Conservation (phyloP, 2,113 vertebrate genomes). For the Ophthalmolycus amberensis region DNA sequence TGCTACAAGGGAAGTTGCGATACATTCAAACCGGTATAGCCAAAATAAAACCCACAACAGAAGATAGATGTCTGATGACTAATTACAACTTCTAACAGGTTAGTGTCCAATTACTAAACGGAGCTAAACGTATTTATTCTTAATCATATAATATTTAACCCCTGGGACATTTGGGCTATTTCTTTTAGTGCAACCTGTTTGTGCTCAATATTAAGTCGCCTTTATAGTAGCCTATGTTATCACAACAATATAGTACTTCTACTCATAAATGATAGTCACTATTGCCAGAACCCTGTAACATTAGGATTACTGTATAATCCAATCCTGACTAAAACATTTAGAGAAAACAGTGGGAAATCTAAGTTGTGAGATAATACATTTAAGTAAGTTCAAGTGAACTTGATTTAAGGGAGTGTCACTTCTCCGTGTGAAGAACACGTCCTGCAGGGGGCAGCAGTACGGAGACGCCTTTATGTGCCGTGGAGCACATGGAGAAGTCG, state of each 20-base stretch:
- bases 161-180: no score
- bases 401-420: background rate
- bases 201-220: background rate
- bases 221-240: background rate
- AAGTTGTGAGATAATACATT: background rate
- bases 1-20: background rate
- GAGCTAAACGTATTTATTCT: background rate
- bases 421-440: no score
- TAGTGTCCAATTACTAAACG: background rate
- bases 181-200: background rate
- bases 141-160: background rate
- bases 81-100: background rate
- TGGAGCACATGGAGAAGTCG: background rate
- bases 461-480: background rate
- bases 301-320: background rate
- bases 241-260: background rate
- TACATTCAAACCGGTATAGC: background rate
- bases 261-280: background rate
- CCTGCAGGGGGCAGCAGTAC: constrained; percentile 10
- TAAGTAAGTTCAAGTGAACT: no score
- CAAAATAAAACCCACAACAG: background rate
- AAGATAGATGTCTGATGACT: background rate
- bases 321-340: background rate
- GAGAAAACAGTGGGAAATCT: background rate
- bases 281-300: background rate